These are phyloP conservation scores for Theonella swinhoei DNA, from an alignment of 37 sponge, comb jelly and placozoan genomes.

Conservation along the genomic window DNA sequence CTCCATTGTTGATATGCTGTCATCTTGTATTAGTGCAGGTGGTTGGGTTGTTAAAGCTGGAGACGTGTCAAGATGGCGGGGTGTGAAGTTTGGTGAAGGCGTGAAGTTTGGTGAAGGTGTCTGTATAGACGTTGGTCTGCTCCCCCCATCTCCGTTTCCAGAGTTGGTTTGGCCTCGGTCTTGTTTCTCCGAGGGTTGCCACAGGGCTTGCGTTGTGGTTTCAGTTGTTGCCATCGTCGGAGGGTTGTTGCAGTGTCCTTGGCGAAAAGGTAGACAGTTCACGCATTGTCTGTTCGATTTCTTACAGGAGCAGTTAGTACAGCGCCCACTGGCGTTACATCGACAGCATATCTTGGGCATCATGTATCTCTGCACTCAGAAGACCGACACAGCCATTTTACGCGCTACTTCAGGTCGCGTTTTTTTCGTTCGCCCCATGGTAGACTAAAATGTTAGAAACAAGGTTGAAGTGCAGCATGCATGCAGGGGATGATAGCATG, in stretches of 20 bases:
- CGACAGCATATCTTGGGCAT: constrained; percentile 18
- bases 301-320: neutral
- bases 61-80: neutral
- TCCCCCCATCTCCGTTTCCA: neutral
- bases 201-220: neutral
- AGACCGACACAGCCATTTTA: neutral
- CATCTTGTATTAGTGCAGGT: no score
- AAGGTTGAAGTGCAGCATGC: no score
- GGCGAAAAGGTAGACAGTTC: constrained; percentile 24
- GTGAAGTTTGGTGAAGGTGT: neutral
- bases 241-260: constrained; percentile 4
- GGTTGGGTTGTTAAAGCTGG: neutral
- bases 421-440: no score
- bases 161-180: neutral
- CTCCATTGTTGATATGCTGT: neutral
- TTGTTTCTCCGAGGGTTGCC: neutral
- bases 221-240: neutral
- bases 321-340: constrained; percentile 6
- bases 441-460: no score
- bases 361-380: neutral
- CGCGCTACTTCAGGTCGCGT: no score
- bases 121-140: neutral
- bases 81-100: neutral
- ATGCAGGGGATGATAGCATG: no score
- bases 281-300: neutral